phyloP scores from a whole-genome alignment of 2,888 invertebrate species.

The Protophormia terraenovae region DNA sequence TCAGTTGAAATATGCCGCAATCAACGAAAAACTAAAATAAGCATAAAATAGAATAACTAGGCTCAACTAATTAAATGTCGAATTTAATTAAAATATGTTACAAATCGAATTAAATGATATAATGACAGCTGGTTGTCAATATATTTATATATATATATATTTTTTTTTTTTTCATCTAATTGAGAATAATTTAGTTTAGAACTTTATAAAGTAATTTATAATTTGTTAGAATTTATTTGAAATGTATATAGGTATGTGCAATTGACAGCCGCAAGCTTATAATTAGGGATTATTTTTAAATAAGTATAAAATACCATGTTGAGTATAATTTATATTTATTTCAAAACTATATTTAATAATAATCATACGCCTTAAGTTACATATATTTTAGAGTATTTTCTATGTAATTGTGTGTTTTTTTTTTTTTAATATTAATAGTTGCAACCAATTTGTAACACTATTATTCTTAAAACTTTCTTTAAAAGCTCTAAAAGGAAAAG shows the following conservation, averaged over 20 bases:
- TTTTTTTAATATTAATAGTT: neutral
- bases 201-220: neutral
- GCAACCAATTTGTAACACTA: neutral
- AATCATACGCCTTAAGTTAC: neutral
- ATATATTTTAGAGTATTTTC: no score
- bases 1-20: neutral
- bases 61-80: neutral
- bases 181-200: neutral
- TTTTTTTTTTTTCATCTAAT: no score
- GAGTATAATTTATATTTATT: neutral
- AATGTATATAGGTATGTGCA: no score
- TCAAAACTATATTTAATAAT: neutral
- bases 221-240: neutral
- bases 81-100: conserved; percentile 23
- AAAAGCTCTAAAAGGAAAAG: neutral
- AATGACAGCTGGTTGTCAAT: conserved; percentile 26
- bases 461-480: neutral
- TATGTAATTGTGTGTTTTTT: neutral
- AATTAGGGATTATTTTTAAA: neutral
- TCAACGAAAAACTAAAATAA: neutral
- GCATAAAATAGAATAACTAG: neutral
- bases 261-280: neutral
- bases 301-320: neutral
- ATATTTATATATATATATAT: neutral
- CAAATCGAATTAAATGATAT: conserved; percentile 17